A percentile compares a stretch with the other conserved stretches of the same genome.
Conservation (phyloP, 2,113 vertebrate genomes). For the Catharus fuscescens region DNA sequence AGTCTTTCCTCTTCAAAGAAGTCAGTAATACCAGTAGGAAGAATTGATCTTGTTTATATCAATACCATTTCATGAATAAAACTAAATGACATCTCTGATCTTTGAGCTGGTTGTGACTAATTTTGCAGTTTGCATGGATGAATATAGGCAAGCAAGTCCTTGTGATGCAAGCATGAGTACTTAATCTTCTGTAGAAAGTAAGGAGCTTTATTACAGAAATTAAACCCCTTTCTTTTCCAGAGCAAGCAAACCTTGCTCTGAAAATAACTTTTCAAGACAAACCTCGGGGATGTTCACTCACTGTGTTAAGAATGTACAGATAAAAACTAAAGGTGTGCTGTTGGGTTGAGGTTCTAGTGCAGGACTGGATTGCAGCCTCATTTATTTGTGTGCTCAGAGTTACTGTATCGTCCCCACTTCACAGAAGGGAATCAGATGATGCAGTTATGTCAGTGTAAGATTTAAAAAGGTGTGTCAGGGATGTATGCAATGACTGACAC, state of each 20-base stretch:
- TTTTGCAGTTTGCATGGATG: neutral
- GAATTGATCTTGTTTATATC: neutral
- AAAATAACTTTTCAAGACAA: neutral
- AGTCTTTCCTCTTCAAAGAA: neutral
- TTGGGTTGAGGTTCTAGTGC: neutral
- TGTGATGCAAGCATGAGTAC: neutral
- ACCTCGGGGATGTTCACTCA: neutral
- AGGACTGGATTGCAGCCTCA: neutral
- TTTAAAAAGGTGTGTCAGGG: neutral
- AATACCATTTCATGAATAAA: neutral
- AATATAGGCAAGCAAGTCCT: neutral
- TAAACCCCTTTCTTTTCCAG: neutral
- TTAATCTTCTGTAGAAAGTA: neutral
- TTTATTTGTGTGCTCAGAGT: neutral
- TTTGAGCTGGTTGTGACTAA: neutral
- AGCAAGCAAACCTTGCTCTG: neutral
- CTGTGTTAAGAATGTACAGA: neutral
- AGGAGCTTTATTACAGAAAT: neutral
- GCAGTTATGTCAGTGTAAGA: neutral
- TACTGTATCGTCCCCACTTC: neutral
- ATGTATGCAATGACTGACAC: fast-evolving
- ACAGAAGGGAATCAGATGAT: neutral
- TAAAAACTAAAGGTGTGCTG: neutral
- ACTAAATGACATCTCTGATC: neutral
- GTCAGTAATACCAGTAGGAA: neutral